Conservation (phyloP, 2,888 invertebrate species). For the Entomobrya proxima region DNA sequence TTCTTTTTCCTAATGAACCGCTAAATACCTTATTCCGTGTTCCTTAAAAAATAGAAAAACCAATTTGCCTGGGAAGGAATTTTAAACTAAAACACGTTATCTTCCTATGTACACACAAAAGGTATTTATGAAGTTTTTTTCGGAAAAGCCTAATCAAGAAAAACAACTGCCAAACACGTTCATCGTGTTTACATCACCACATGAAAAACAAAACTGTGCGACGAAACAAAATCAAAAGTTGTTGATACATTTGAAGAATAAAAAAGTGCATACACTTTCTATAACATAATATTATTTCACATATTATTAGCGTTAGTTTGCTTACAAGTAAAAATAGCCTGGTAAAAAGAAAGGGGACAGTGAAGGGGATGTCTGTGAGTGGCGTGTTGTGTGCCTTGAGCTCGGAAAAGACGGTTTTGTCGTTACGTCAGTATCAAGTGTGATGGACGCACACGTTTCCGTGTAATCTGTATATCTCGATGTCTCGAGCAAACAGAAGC, state of each 20-base stretch:
- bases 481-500: conserved; percentile 24
- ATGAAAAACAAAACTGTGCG: conserved; percentile 22
- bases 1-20: neutral
- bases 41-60: neutral
- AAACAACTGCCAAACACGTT: conserved; percentile 5
- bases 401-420: conserved; percentile 33
- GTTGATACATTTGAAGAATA: neutral
- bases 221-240: neutral
- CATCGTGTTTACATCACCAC: conserved; percentile 30
- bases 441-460: conserved; percentile 45
- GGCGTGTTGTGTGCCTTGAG: conserved; percentile 35
- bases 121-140: too few species aligned
- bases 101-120: neutral
- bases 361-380: conserved; percentile 7
- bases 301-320: neutral
- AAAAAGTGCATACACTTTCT: neutral
- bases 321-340: conserved; percentile 33
- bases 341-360: conserved; percentile 20
- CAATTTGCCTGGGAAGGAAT: conserved; percentile 21
- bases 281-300: neutral
- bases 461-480: conserved; percentile 28
- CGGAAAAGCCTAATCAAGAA: neutral
- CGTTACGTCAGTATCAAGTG: conserved; percentile 13
- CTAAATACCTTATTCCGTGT: conserved; percentile 15
- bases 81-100: neutral